A percentile compares a stretch with the other conserved stretches of the same genome.
Evolutionary conservation across 2,113 vertebrate genomes (phyloP).

Genomic region (Oreochromis tanganicae): DNA sequence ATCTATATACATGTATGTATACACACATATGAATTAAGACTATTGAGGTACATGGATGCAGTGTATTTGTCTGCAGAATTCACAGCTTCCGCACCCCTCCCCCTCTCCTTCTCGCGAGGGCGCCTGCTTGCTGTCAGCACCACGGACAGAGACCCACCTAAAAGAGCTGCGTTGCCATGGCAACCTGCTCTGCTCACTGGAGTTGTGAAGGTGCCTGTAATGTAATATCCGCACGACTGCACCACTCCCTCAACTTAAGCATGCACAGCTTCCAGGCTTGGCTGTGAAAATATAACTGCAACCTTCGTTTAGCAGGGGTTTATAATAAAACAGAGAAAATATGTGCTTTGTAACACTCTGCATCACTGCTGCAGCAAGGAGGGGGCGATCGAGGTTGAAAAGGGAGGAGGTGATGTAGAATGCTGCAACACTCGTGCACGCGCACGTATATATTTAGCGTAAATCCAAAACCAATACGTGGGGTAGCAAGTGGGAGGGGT

Average conservation of each 20-base stretch:
- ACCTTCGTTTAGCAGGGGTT: background rate
- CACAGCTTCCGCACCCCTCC: constrained; percentile 1
- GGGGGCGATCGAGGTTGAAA: background rate
- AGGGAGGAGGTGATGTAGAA: background rate
- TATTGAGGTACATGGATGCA: background rate
- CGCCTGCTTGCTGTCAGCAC: constrained; percentile 36
- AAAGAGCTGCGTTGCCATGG: constrained; percentile 61
- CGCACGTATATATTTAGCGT: constrained; percentile 16
- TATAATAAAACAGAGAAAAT: background rate
- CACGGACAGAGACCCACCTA: constrained; percentile 35
- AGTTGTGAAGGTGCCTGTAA: constrained; percentile 24
- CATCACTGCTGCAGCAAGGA: background rate
- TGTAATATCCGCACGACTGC: constrained; percentile 13
- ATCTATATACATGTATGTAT: no score
- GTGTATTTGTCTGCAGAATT: constrained; percentile 2
- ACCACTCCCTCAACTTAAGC: background rate
- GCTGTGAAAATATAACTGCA: background rate
- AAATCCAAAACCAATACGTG: constrained; percentile 4
- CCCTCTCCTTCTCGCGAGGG: background rate
- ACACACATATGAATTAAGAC: background rate
- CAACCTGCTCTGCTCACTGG: constrained; percentile 35
- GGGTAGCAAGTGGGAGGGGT: background rate
- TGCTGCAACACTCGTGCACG: constrained; percentile 30
- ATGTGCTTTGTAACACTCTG: background rate
- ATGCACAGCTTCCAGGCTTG: background rate